These are phyloP conservation scores for Periplaneta americana DNA, from an alignment of 1,140 invertebrate species.

Conservation along the genomic window DNA sequence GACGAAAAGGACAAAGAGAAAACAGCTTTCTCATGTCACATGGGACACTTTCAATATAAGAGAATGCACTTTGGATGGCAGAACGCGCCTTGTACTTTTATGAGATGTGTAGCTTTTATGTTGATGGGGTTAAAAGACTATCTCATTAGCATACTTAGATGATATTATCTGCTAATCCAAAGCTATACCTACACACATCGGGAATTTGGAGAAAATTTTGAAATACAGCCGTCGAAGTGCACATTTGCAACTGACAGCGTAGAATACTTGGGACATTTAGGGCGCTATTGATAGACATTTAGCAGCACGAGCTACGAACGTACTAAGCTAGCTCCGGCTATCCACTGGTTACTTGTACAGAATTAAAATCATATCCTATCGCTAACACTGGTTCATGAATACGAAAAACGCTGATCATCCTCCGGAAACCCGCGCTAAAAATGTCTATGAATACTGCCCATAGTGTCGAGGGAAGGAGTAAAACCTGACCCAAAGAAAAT, in stretches of 20 bases:
- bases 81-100: slow-evolving; percentile 28
- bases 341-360: too few relatives aligned
- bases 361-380: too few relatives aligned
- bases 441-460: too few relatives aligned
- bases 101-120: slow-evolving; percentile 31
- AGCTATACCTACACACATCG: slow-evolving; percentile 30
- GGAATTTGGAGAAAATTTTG: slow-evolving; percentile 32
- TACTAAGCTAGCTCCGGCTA: too few relatives aligned
- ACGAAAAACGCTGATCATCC: too few relatives aligned
- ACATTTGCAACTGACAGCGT: slow-evolving; percentile 35
- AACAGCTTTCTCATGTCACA: slow-evolving; percentile 37
- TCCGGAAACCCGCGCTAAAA: too few relatives aligned
- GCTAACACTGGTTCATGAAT: too few relatives aligned
- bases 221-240: slow-evolving; percentile 37
- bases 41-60: slow-evolving; percentile 34
- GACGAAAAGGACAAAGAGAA: slow-evolving; percentile 32
- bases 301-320: too few relatives aligned
- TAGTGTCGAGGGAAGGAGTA: slow-evolving; percentile 27
- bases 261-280: slow-evolving; percentile 28
- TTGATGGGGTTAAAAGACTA: slow-evolving; percentile 29
- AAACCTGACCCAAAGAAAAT: slow-evolving; percentile 29
- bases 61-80: slow-evolving; percentile 29
- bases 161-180: slow-evolving; percentile 36
- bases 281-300: too few relatives aligned
- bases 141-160: slow-evolving; percentile 37